phyloP scores from a whole-genome alignment of 2,888 invertebrate genomes.

The Parnassius smintheus region DNA sequence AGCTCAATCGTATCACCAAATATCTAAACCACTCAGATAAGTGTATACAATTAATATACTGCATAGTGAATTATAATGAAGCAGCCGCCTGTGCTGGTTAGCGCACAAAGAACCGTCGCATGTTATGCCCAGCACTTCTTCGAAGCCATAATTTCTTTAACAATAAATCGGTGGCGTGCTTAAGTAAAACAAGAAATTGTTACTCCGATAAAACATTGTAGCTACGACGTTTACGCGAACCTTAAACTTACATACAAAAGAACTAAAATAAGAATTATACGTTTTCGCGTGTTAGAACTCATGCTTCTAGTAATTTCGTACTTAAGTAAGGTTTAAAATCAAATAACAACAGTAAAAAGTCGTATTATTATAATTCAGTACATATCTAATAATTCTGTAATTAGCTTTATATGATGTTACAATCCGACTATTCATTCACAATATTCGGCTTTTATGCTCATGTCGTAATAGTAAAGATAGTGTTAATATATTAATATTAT shows the following conservation, averaged over 20 bases:
- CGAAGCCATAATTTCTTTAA: slow-evolving; percentile 47
- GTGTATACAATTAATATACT: too few species aligned
- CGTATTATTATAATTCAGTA: too few species aligned
- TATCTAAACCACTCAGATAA: too few species aligned
- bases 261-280: slow-evolving; percentile 14
- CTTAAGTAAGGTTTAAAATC: not conserved
- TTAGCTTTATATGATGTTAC: too few species aligned
- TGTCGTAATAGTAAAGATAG: too few species aligned
- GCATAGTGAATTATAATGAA: too few species aligned
- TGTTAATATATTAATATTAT: too few species aligned
- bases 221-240: slow-evolving; percentile 23
- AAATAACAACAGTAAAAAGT: too few species aligned
- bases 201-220: slow-evolving; percentile 30
- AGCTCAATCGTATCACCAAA: too few species aligned
- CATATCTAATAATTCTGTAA: too few species aligned
- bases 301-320: slow-evolving; percentile 5
- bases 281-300: slow-evolving; percentile 16
- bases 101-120: slow-evolving; percentile 31
- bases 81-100: slow-evolving; percentile 15
- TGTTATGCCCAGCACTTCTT: slow-evolving; percentile 40
- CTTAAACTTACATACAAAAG: slow-evolving; percentile 20
- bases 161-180: slow-evolving; percentile 45
- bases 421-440: too few species aligned
- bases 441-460: too few species aligned
- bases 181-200: slow-evolving; percentile 35